Conservation (phyloP, 2,797 vertebrate species). For the Protonibea diacanthus region DNA sequence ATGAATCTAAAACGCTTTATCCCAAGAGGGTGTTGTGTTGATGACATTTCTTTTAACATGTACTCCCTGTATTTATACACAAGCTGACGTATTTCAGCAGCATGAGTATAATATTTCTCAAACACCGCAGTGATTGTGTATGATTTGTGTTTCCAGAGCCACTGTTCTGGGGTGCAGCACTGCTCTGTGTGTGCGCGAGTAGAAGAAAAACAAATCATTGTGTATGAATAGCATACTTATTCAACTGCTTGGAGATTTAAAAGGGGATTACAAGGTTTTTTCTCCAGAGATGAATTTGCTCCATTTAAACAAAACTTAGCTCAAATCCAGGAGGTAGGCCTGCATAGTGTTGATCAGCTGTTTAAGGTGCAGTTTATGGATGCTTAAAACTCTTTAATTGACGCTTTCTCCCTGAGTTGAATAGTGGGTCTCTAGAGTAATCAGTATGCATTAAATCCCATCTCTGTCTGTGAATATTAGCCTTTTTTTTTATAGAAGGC, state of each 20-base stretch:
- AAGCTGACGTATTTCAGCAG: constrained; percentile 42
- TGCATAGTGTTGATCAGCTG: constrained; percentile 73
- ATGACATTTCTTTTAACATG: constrained; percentile 44
- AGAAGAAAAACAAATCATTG: constrained; percentile 37
- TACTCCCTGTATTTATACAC: constrained; percentile 42
- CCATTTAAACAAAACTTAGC: constrained; percentile 79
- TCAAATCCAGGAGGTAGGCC: constrained; percentile 67
- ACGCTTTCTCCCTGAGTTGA: constrained; percentile 78
- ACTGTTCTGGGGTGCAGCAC: background rate
- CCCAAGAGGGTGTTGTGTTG: constrained; percentile 53
- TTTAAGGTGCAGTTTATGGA: constrained; percentile 84
- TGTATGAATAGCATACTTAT: constrained; percentile 74
- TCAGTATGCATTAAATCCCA: constrained; percentile 89
- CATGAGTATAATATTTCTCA: constrained; percentile 54
- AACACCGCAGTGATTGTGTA: constrained; percentile 37
- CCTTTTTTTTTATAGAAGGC: constrained; percentile 70
- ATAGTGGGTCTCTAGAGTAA: constrained; percentile 84
- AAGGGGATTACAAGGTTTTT: constrained; percentile 72
- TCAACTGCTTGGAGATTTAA: constrained; percentile 77
- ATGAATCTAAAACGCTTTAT: constrained; percentile 62
- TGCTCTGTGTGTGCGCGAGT: constrained; percentile 15
- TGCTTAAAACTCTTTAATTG: constrained; percentile 85
- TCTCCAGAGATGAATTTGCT: constrained; percentile 82
- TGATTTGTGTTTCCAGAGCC: constrained; percentile 53
- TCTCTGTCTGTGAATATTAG: constrained; percentile 85